Base-by-base conservation (phyloP, 2,888 invertebrate genomes). In the Orthosia cruda region DNA sequence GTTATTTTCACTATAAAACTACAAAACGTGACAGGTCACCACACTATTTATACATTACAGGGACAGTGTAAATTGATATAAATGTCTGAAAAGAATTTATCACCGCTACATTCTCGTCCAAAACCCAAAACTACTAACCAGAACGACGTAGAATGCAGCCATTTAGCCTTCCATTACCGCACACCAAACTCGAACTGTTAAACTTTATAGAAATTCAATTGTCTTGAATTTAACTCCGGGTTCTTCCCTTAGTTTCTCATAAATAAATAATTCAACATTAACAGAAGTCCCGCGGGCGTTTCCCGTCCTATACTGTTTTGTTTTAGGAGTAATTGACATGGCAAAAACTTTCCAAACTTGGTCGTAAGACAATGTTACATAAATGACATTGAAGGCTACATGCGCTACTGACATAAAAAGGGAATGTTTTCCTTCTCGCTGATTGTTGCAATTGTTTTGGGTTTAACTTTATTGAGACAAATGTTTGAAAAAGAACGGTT, bases 141-240 rank as follows among this genome's bases (percentile, higher is more conserved):
- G 57, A 55, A 18, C 12, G 26, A 71, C 52, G 71, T 61, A 55
- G 59, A 73, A 70, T 75, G 74, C 58, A 77, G 23, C 64, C 50
- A 82, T 83, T 84, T 77, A 75, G 71, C n/a, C 50, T 55, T 69
- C 32, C 26, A 52, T 80, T 80, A 80, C 63, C 66, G 18, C 63
- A 57, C 71, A 69, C 16, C 54, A 71, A 85, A 81, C 69, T 81
- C n/a, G 20, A 71, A 62, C 71, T 16, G 70, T 77, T 73, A 72
- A 84, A 85, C 78, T 85, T 83, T 66, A 55, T 74, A 74, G 79
- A 77, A 85, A 85, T 84, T 85, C 79, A 85, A 85, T 85, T 84
- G 71, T 74, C 66, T 80, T 84, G 71, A 84, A 79, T 81, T 76
- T 57, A 74, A 84, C 66, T 74, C 58, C 23, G 55, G 57, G 67